phyloP scores from a whole-genome alignment of 1,140 invertebrate genomes.

The Lepidurus couesii region DNA sequence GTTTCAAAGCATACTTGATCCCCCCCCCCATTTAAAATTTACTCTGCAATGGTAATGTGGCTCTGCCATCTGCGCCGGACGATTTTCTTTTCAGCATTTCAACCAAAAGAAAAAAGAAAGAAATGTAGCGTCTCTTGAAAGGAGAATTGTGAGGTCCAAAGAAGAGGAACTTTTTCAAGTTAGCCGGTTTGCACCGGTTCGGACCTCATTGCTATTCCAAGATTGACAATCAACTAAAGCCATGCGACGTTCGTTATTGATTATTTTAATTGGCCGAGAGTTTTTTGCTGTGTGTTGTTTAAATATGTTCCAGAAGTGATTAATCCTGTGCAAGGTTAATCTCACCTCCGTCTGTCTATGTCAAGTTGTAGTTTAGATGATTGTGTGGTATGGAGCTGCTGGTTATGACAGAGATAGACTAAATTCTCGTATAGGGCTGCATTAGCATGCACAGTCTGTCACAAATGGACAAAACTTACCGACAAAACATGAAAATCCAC shows the following conservation, averaged over 20 bases:
- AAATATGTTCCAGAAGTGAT: no score
- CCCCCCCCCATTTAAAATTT: not conserved
- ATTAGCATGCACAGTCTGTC: no score
- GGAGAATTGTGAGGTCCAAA: not conserved
- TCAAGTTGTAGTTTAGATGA: no score
- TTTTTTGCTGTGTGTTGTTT: no score
- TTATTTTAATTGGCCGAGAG: not conserved
- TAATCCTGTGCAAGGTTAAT: no score
- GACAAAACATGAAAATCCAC: no score
- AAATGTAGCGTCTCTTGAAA: not conserved
- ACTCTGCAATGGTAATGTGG: not conserved
- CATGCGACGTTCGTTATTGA: not conserved
- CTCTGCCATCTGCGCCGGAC: constrained; percentile 7
- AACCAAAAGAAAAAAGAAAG: not conserved
- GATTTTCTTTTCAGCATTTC: not conserved
- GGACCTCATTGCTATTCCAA: not conserved
- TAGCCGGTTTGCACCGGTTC: not conserved
- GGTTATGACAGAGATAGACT: no score
- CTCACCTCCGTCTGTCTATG: no score
- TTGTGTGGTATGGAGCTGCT: no score
- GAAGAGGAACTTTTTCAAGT: not conserved
- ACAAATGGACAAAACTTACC: no score
- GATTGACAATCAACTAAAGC: not conserved
- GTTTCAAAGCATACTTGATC: not conserved
- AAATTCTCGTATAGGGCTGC: no score